These are phyloP conservation scores for Ostrea denselamellosa DNA, from an alignment of 1,140 invertebrate genomes.

Conservation along the genomic window DNA sequence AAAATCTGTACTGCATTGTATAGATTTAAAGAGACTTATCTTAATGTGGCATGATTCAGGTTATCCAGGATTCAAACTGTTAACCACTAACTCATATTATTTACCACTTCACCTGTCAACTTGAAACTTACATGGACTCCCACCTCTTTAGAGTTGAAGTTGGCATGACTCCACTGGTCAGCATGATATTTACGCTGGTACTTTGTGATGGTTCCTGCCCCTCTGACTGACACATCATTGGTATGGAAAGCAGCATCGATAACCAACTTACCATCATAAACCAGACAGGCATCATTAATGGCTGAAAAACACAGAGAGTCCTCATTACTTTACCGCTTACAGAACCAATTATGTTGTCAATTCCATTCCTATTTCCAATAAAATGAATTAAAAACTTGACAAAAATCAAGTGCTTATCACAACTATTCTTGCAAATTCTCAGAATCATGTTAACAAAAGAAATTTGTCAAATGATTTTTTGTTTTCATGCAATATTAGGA, in stretches of 20 bases:
- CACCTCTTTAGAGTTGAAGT: slow-evolving; percentile 79
- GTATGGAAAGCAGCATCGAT: slow-evolving; percentile 85
- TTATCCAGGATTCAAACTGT: no score
- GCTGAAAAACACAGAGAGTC: slow-evolving; percentile 78
- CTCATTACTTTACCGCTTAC: neutral
- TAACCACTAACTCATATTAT: no score
- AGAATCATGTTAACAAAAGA: neutral
- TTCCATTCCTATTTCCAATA: neutral
- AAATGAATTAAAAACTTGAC: neutral
- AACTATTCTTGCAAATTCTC: neutral
- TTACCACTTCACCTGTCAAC: no score
- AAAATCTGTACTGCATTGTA: no score
- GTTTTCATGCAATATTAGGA: neutral
- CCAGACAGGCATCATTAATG: slow-evolving; percentile 84
- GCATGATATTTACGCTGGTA: slow-evolving; percentile 78
- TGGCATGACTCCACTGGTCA: slow-evolving; percentile 78
- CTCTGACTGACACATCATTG: slow-evolving; percentile 85
- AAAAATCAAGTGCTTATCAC: neutral
- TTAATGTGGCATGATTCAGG: no score
- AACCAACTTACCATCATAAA: slow-evolving; percentile 86
- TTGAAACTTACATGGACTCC: slow-evolving; percentile 73
- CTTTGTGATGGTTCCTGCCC: slow-evolving; percentile 84
- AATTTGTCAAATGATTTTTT: neutral
- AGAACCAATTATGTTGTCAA: neutral
- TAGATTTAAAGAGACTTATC: no score